Conservation (phyloP, 2,113 vertebrate species). For the Melanotaenia duboulayi region DNA sequence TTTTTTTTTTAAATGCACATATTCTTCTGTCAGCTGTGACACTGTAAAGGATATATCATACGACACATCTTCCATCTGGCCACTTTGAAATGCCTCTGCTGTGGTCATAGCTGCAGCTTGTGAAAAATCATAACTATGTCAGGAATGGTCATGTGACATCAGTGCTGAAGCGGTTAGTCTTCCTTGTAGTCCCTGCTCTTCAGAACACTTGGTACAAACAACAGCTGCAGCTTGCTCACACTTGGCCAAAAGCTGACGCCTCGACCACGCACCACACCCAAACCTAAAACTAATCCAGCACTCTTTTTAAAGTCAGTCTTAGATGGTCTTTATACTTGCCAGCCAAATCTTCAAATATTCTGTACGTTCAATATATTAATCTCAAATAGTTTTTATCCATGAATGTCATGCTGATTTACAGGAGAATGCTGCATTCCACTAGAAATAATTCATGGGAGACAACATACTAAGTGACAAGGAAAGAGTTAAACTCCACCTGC, state of each 20-base stretch:
- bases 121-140: slow-evolving; percentile 73
- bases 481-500: slow-evolving; percentile 79
- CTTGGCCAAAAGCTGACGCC: slow-evolving; percentile 67
- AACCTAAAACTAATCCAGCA: slow-evolving; percentile 34
- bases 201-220: slow-evolving; percentile 79
- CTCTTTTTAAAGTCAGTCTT: slow-evolving; percentile 6
- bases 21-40: slow-evolving; percentile 21
- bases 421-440: neutral
- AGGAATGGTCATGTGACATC: slow-evolving; percentile 79
- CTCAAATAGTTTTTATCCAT: neutral
- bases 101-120: slow-evolving; percentile 58
- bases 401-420: neutral
- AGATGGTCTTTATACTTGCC: neutral
- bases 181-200: slow-evolving; percentile 57
- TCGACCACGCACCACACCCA: slow-evolving; percentile 55
- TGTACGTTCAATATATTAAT: neutral
- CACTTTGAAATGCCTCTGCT: slow-evolving; percentile 59
- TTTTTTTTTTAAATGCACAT: neutral
- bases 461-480: slow-evolving; percentile 38
- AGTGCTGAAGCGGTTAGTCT: slow-evolving; percentile 58
- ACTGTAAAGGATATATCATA: slow-evolving; percentile 36
- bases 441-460: slow-evolving; percentile 15
- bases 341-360: slow-evolving; percentile 20
- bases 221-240: slow-evolving; percentile 77
- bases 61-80: slow-evolving; percentile 48